These are phyloP conservation scores for Anagyrus pseudococci DNA, from an alignment of 2,888 invertebrate species.

Conservation along the genomic window DNA sequence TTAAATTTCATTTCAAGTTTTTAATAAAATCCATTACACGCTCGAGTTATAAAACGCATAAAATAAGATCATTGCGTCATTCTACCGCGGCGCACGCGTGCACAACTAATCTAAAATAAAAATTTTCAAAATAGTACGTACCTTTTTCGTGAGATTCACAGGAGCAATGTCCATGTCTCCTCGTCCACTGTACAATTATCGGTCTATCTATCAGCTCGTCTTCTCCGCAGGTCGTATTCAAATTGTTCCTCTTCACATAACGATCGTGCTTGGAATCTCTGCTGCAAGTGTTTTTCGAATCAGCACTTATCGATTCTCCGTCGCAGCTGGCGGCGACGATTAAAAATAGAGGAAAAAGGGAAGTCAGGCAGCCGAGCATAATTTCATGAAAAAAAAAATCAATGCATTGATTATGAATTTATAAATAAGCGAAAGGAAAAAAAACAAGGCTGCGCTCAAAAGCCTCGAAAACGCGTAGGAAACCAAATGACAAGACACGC, in stretches of 20 bases:
- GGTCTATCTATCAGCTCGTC: slow-evolving; percentile 26
- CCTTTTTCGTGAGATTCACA: neutral
- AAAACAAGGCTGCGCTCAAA: neutral
- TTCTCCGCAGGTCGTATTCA: slow-evolving; percentile 39
- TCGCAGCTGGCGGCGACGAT: slow-evolving; percentile 9
- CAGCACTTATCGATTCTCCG: slow-evolving; percentile 16
- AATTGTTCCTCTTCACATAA: slow-evolving; percentile 42
- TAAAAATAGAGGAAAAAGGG: neutral
- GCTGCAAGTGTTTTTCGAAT: slow-evolving; percentile 32
- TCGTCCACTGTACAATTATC: slow-evolving; percentile 21
- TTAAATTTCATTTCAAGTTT: too few species aligned
- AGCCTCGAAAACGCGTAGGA: neutral
- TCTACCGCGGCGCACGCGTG: neutral
- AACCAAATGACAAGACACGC: neutral
- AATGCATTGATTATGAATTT: neutral
- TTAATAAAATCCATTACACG: too few species aligned
- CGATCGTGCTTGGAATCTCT: slow-evolving; percentile 24
- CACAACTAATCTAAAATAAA: neutral
- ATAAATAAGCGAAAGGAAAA: neutral
- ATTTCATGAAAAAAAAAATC: neutral
- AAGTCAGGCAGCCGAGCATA: neutral
- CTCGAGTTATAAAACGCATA: neutral
- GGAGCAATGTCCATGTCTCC: neutral
- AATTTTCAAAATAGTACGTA: neutral
- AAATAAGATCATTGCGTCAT: neutral